These are phyloP conservation scores for Ametastegia equiseti DNA, from an alignment of 2,888 invertebrate genomes.

Conservation along the genomic window DNA sequence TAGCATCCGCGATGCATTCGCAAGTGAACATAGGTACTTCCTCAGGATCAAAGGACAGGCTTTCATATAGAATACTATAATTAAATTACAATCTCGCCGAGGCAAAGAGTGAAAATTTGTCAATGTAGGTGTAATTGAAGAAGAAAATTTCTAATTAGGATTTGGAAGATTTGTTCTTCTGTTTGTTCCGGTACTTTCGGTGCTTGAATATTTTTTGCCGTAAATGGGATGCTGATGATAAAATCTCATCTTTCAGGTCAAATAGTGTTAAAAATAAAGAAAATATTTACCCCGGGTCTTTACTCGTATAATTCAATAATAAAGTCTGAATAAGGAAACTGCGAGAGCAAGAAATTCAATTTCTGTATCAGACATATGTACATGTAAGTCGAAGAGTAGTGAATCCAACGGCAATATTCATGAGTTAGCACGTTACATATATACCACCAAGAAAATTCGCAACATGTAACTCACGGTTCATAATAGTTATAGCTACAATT, in stretches of 20 bases:
- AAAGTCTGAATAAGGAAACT: neutral
- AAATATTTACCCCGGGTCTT: neutral
- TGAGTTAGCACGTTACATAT: neutral
- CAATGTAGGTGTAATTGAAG: neutral
- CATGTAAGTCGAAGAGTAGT: too few species aligned
- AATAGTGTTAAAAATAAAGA: neutral
- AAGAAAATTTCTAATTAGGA: neutral
- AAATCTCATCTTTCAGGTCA: neutral
- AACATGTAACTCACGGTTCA: neutral
- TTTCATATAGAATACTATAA: neutral
- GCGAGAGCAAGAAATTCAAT: neutral
- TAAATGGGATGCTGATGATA: neutral
- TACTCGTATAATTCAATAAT: neutral
- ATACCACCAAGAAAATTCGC: neutral
- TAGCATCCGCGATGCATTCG: constrained; percentile 1
- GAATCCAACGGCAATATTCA: too few species aligned
- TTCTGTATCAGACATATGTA: neutral
- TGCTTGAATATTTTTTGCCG: neutral
- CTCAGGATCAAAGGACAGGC: neutral
- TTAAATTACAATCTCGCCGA: neutral
- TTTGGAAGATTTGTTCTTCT: neutral
- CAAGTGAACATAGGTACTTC: neutral
- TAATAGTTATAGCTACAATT: constrained; percentile 14
- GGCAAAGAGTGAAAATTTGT: neutral
- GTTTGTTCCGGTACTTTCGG: neutral